These are phyloP conservation scores for Podarcis lilfordi DNA, from an alignment of 2,797 vertebrate species.

Conservation along the genomic window DNA sequence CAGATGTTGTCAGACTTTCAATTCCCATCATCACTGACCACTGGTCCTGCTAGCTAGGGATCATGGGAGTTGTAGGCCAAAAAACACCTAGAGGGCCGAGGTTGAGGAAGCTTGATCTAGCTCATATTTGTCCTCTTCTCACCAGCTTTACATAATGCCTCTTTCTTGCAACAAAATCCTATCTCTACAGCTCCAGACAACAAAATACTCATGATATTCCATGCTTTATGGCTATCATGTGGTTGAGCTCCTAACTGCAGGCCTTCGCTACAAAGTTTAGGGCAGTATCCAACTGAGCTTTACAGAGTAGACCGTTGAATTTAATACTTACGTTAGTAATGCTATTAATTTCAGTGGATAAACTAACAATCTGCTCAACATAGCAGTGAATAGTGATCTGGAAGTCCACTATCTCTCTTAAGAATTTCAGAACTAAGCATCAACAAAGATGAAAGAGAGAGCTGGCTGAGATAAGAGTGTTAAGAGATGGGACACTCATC, in stretches of 20 bases:
- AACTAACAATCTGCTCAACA: background rate
- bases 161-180: background rate
- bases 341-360: no score
- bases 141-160: no score
- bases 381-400: background rate
- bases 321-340: no score
- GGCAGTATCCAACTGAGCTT: no score
- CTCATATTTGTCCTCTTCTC: background rate
- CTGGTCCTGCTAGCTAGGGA: no score
- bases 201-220: background rate
- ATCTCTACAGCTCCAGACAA: no score
- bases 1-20: no score
- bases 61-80: no score
- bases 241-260: background rate
- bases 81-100: rapidly evolving
- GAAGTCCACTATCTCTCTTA: background rate
- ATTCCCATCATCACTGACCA: no score
- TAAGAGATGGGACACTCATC: background rate
- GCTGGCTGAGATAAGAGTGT: background rate
- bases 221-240: no score
- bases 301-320: no score
- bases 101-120: background rate
- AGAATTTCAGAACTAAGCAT: background rate
- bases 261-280: no score
- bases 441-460: background rate